phyloP scores from a whole-genome alignment of 2,113 vertebrate genomes.

The Pristiophorus japonicus region DNA sequence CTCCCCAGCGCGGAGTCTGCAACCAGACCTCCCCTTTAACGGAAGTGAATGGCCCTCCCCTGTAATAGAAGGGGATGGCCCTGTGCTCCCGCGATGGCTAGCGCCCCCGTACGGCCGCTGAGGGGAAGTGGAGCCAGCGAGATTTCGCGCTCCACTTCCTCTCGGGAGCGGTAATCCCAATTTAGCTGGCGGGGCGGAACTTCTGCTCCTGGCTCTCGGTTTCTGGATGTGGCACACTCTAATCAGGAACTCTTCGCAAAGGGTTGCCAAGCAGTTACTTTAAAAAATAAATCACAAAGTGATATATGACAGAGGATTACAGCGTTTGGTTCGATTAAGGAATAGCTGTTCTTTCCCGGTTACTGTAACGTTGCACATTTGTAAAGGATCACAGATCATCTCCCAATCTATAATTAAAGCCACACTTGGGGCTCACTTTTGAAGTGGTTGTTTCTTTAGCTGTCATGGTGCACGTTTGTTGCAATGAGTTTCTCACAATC shows the following conservation, averaged over 20 bases:
- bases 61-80: no score
- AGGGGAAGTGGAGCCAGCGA: no score
- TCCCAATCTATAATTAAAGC: neutral
- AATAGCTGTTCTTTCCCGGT: slow-evolving; percentile 4
- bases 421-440: neutral
- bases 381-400: neutral
- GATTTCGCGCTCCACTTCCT: no score
- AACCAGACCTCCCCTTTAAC: no score
- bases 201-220: no score
- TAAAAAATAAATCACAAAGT: no score
- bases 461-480: neutral
- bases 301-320: neutral
- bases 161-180: no score
- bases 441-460: neutral
- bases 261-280: neutral
- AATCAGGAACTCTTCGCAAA: neutral
- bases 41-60: no score
- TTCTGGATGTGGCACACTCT: neutral
- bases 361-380: neutral
- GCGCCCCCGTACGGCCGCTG: no score
- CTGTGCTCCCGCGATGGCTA: no score
- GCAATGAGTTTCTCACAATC: neutral
- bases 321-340: neutral
- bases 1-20: no score
- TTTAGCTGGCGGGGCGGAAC: no score